A percentile compares a stretch with the other conserved stretches of the same genome.
Conservation (phyloP, 2,113 vertebrate species). For the Mus pahari region DNA sequence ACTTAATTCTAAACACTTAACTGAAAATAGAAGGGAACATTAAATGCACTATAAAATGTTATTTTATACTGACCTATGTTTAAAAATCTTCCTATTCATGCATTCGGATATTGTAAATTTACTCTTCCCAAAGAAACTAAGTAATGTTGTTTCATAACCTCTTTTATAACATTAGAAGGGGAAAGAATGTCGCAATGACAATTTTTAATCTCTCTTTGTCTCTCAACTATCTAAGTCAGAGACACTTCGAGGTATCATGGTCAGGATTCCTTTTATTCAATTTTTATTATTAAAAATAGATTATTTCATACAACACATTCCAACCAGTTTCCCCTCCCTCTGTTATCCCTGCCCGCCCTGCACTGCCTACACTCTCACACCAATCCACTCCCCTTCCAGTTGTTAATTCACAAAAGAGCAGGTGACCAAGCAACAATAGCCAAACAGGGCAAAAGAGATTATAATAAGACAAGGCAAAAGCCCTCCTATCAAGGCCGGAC, state of each 20-base stretch:
- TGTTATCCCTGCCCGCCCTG: too few relatives aligned
- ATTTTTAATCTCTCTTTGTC: not conserved
- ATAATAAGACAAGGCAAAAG: too few relatives aligned
- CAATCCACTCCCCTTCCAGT: not conserved
- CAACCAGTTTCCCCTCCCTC: not conserved
- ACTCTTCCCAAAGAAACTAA: not conserved
- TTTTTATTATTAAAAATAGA: not conserved
- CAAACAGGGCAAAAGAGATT: not conserved
- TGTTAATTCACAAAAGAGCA: not conserved
- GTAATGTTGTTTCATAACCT: not conserved
- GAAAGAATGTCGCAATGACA: not conserved
- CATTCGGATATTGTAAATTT: not conserved
- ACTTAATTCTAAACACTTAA: constrained; percentile 8
- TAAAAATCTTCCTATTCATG: not conserved
- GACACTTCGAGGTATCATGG: not conserved
- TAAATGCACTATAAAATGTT: not conserved
- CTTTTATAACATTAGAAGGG: not conserved
- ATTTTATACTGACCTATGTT: not conserved
- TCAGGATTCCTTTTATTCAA: not conserved
- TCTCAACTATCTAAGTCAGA: not conserved
- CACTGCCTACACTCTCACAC: not conserved
- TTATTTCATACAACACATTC: not conserved
- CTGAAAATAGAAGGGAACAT: not conserved
- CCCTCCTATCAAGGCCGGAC: not conserved
- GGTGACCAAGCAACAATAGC: not conserved